These are phyloP conservation scores for Nannoperca obscura DNA, from an alignment of 2,797 vertebrate species.

Conservation along the genomic window DNA sequence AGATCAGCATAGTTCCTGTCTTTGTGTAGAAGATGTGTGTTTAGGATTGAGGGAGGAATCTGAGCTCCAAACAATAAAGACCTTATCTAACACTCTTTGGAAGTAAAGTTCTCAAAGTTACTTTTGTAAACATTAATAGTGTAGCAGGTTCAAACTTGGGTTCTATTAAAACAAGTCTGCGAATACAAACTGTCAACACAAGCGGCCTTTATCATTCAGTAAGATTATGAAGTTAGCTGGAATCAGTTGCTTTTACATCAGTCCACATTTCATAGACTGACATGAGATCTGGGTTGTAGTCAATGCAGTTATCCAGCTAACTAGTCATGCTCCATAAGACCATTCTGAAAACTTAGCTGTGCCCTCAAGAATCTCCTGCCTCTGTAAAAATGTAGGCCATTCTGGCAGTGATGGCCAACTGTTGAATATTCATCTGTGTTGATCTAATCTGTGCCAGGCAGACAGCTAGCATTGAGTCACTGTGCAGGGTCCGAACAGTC, in stretches of 20 bases:
- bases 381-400: conserved; percentile 63
- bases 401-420: conserved; percentile 53
- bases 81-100: conserved; percentile 27
- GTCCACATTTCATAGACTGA: background rate
- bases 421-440: conserved; percentile 84
- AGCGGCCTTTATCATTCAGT: background rate
- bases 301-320: background rate
- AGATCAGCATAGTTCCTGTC: conserved; percentile 75
- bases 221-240: background rate
- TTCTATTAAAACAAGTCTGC: conserved; percentile 5
- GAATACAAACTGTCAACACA: conserved; percentile 15
- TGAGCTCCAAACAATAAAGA: conserved; percentile 54
- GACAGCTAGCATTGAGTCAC: conserved; percentile 84
- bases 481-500: conserved; percentile 76
- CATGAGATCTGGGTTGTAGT: background rate
- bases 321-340: background rate
- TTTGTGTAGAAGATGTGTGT: conserved; percentile 71
- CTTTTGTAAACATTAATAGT: conserved; percentile 9
- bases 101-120: background rate
- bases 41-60: conserved; percentile 69
- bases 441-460: conserved; percentile 85
- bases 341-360: background rate
- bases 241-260: background rate
- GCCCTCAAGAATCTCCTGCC: conserved; percentile 16
- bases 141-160: background rate